These are phyloP conservation scores for Cataglyphis albicans DNA, from an alignment of 2,888 invertebrate genomes.

Conservation along the genomic window DNA sequence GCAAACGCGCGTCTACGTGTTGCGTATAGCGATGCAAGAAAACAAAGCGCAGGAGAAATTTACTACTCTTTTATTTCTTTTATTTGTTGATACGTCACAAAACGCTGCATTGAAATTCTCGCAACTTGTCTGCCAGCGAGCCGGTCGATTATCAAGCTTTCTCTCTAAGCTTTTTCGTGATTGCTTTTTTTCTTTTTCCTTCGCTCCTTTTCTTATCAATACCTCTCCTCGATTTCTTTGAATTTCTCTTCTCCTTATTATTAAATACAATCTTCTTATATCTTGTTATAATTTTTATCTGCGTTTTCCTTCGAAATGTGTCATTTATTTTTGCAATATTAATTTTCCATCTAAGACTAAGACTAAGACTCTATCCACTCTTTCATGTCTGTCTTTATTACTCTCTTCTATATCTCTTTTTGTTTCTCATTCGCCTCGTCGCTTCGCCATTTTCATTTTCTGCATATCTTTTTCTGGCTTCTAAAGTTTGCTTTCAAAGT, in stretches of 20 bases:
- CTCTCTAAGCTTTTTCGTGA: conserved; percentile 14
- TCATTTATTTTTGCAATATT: background rate
- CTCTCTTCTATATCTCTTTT: background rate
- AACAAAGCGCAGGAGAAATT: conserved; percentile 55
- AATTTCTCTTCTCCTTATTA: background rate
- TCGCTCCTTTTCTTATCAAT: background rate
- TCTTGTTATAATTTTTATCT: conserved; percentile 17
- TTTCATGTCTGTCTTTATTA: conserved; percentile 19
- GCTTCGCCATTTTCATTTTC: conserved; percentile 32
- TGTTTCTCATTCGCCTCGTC: background rate
- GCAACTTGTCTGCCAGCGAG: conserved; percentile 75
- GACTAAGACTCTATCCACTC: background rate
- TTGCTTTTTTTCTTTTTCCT: background rate
- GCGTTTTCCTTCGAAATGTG: background rate
- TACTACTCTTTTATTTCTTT: conserved; percentile 70
- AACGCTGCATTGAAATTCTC: conserved; percentile 76
- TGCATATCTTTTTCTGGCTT: background rate
- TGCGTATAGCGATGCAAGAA: background rate
- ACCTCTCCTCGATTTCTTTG: background rate
- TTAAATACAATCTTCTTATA: background rate
- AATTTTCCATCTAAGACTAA: background rate
- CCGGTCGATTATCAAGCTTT: conserved; percentile 55
- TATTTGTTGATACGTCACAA: conserved; percentile 71
- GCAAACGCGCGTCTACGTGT: conserved; percentile 19
- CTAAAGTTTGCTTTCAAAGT: conserved; percentile 29